A percentile compares a stretch with the other conserved stretches of the same genome.
phyloP scores from a whole-genome alignment of 2,888 invertebrate species.

The Byasa hedistus region DNA sequence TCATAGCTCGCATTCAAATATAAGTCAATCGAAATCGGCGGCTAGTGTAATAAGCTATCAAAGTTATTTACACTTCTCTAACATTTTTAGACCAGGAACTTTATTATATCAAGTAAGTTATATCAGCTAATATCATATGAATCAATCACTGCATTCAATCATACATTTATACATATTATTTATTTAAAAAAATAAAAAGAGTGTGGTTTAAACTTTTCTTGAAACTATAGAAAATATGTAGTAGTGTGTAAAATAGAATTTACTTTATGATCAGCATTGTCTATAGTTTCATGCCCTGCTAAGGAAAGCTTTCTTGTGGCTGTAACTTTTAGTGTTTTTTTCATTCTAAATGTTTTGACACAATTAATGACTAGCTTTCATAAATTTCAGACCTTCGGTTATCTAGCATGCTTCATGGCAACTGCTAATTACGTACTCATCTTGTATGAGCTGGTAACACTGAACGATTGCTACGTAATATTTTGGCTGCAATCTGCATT shows the following conservation, averaged over 20 bases:
- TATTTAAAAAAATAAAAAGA: too few relatives aligned
- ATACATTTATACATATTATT: too few relatives aligned
- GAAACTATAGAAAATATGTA: too few relatives aligned
- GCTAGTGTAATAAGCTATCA: conserved; percentile 55
- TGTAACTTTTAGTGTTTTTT: too few relatives aligned
- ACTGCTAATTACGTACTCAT: conserved; percentile 55
- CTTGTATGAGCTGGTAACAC: conserved; percentile 59
- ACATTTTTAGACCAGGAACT: conserved; percentile 62
- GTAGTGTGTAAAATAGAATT: background rate
- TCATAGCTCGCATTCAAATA: conserved; percentile 54
- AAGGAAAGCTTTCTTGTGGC: too few relatives aligned
- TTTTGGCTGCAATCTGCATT: conserved; percentile 60
- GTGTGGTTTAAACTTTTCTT: too few relatives aligned
- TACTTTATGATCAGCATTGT: background rate
- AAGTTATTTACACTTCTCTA: conserved; percentile 49
- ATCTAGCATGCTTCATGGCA: conserved; percentile 53
- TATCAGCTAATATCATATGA: background rate
- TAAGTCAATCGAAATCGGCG: conserved; percentile 61
- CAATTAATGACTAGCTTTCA: too few relatives aligned
- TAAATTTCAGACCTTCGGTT: conserved; percentile 53
- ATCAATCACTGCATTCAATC: background rate
- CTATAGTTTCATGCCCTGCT: too few relatives aligned
- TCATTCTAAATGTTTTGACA: too few relatives aligned
- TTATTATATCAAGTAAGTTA: conserved; percentile 58
- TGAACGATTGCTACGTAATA: conserved; percentile 58